Evolutionary conservation across 2,888 invertebrate genomes (phyloP), one percentile per base, ranked within the genome.

Genomic region (Pediacus dermestoides): DNA sequence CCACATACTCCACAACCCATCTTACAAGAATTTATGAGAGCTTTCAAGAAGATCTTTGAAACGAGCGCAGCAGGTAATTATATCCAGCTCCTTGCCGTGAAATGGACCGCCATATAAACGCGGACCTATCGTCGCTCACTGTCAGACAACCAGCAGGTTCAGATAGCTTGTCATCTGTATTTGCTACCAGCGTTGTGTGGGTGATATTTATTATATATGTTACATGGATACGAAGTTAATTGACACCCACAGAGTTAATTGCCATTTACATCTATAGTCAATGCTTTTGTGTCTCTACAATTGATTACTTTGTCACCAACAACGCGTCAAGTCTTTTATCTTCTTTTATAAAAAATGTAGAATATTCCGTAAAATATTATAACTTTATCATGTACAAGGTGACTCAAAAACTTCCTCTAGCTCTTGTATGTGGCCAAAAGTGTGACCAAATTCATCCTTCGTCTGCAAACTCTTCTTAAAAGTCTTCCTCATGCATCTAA

Each of bases 41-140:
- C 28, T 28, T 28, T 13, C 28, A 7, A 9, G 28, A 13, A 28
- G 28, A 28, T 28, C 28, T 28, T 28, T 55, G 53, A 55, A 49
- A 50, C 44, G 45, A 49, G 46, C 53, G 46, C 56, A 53, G 55
- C 54, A 56, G 53, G 55, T 58, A 60, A 57, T 60, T 58, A 60
- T 57, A 58, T 56, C 56, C 51, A 53, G 51, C 48, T 53, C 48
- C 48, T 44, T 50, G 48, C 52, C 50, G 47, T 55, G 55, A 56
- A 54, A 56, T 55, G 50, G 51, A 56, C 55, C 53, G 51, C 49
- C 50, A 51, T 41, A 50, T 52, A 28, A 52, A 46, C 50, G 47
- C 46, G 52, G 50, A 45, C 36, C 44, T 42, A 43, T 45, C 47
- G 45, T 54, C 34, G 41, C 36, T 54, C 52, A 49, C 43, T 47